Evolutionary conservation across 2,797 vertebrate genomes (phyloP), one percentile per base, ranked within the genome.

Genomic region (Anguilla megastoma): DNA sequence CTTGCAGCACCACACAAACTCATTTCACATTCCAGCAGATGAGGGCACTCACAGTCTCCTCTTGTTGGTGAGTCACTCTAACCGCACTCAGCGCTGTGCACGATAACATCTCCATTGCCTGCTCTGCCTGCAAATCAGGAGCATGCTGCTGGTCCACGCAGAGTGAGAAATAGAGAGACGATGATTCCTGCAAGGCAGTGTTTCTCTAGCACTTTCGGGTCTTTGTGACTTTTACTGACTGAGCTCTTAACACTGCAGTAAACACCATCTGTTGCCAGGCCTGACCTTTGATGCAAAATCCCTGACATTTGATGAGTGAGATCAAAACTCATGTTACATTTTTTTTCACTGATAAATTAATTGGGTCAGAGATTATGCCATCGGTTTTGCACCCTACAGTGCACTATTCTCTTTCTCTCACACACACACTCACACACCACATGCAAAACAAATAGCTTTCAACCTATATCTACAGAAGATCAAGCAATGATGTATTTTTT

Each of bases 41-140:
- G 66, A 89, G 84, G 86, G 74, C 58, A 27, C 79, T 85, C 74
- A 48, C 84, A n/a, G 33, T 88, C 87, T 88, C 69, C n/a, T 88
- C 69, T 56, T 89, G 45, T 48, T 36, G 86, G 90, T 92, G 91
- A 92, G 84, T 93, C 92, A 92, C 76, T 88, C 88, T 71, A 88
- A 92, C 89, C 89, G 52, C 58, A 71, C 58, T 30, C 71, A 58
- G 86, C 45, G 58, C 52, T 16, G 85, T 79, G 88, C 85, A 30
- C 8, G 89, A 91, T 89, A 86, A 50, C 87, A 87, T 91, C 66
- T 89, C 84, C 86, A 89, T 76, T 88, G 80, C 85, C 89, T 90
- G 69, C 88, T 90, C 89, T 88, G 63, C 87, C 87, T 87, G 54
- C 89, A 92, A 90, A 92, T 88, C 50, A 48, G 84, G 18, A 85